Evolutionary conservation across 2,888 invertebrate genomes (phyloP), one percentile per base, ranked within the genome.

Genomic region (Tipula lateralis): DNA sequence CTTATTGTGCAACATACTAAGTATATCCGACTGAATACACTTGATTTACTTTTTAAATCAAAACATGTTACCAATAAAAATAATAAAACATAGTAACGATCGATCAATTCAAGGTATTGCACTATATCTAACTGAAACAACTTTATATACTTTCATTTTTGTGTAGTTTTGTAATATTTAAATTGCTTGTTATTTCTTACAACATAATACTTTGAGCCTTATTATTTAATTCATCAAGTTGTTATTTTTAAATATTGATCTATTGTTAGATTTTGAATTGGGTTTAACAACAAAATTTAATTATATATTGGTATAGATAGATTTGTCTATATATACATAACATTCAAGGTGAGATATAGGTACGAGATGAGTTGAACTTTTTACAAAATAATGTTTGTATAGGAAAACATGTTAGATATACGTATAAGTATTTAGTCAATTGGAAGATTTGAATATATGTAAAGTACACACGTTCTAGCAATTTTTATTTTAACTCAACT

Each of bases 61-160:
- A n/a, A n/a, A n/a, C n/a, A n/a, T n/a, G n/a, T n/a, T n/a, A n/a
- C n/a, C n/a, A n/a, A n/a, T n/a, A n/a, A n/a, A n/a, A n/a, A n/a
- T n/a, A n/a, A n/a, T n/a, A n/a, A n/a, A n/a, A n/a, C n/a, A n/a
- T 50, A 7, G 44, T 66, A 9, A 66, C 12, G 66, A 66, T 66
- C 66, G 66, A 66, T 66, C 24, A 9, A 24, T 66, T 66, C 66
- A 66, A 24, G 66, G 66, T 66, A 66, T 24, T 66, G 66, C 66
- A 66, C 66, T 66, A 66, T 66, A 66, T 66, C 66, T 66, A 66
- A 66, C n/a, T n/a, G n/a, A 66, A 66, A 66, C 19, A 66, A 24
- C 66, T 66, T 24, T 66, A 66, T 4, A 7, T 66, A 66, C 66
- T 66, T 66, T 66, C 66, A 66, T 24, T 66, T 66, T 66, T 24